A percentile compares a stretch with the other conserved stretches of the same genome.
Conservation (phyloP, 2,113 vertebrate genomes). For the Rhynchomys soricoides region DNA sequence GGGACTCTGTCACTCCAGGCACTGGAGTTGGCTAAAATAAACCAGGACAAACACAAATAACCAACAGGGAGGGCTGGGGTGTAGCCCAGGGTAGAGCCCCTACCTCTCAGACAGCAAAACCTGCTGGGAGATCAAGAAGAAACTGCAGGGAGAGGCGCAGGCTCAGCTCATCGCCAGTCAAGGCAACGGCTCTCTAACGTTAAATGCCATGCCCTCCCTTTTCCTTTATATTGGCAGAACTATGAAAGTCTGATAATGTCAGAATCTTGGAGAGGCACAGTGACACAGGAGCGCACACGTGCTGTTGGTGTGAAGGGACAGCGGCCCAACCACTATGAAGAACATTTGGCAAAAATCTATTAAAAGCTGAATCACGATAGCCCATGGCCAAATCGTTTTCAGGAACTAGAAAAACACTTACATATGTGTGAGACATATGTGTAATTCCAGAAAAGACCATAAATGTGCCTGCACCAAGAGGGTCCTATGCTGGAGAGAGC, state of each 20-base stretch:
- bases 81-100: neutral
- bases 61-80: neutral
- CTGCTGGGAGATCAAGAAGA: neutral
- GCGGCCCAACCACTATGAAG: neutral
- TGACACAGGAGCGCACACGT: neutral
- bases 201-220: neutral
- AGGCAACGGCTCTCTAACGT: conserved; percentile 15
- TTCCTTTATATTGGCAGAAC: conserved; percentile 13
- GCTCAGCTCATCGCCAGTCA: neutral
- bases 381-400: neutral
- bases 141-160: neutral
- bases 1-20: neutral
- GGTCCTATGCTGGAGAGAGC: neutral
- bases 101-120: neutral
- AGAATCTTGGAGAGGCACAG: neutral
- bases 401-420: conserved; percentile 37
- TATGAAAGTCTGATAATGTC: neutral
- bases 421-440: conserved; percentile 22
- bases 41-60: neutral
- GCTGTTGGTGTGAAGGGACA: neutral
- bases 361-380: conserved; percentile 1
- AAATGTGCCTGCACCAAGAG: neutral
- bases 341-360: conserved; percentile 20
- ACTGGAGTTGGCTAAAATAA: neutral
- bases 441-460: neutral